Percentiles rank a stretch among this genome's conserved stretches.
These are phyloP conservation scores for Pollicipes pollicipes DNA, from an alignment of 1,140 invertebrate species.

Conservation along the genomic window DNA sequence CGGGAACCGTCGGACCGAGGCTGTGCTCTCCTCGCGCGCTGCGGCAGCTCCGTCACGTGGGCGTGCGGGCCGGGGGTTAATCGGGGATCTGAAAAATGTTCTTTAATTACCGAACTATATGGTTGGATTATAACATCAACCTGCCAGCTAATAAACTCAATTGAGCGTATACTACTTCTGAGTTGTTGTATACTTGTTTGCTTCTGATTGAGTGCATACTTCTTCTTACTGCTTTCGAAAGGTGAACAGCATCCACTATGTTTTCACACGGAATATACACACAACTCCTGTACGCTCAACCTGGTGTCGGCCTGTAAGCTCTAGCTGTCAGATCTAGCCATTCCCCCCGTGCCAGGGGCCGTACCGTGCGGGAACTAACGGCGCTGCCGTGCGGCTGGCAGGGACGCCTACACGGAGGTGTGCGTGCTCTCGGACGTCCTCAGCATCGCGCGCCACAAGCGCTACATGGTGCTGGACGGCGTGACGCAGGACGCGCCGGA, in stretches of 20 bases:
- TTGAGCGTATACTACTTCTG: no score
- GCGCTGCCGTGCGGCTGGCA: conserved; percentile 18
- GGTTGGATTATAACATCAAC: no score
- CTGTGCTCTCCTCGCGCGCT: not conserved
- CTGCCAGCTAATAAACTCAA: no score
- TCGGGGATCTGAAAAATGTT: not conserved
- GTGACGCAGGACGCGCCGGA: conserved; percentile 67
- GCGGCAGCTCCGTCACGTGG: no score
- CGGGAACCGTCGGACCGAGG: not conserved
- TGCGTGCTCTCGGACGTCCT: conserved; percentile 83
- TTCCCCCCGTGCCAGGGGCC: not conserved
- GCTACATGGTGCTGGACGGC: conserved; percentile 84
- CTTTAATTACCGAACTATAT: no score
- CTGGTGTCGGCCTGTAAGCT: not conserved
- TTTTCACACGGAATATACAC: no score
- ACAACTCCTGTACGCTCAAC: no score
- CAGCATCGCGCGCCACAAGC: conserved; percentile 76
- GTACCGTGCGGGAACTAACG: no score
- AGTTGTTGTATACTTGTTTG: no score
- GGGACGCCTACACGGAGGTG: conserved; percentile 70
- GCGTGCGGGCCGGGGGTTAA: not conserved
- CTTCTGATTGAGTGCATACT: no score
- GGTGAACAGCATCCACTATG: not conserved
- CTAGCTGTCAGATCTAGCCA: not conserved
- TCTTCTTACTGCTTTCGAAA: no score